Evolutionary conservation across 1,140 invertebrate species (phyloP).

Genomic region (Protaetia brevitarsis): DNA sequence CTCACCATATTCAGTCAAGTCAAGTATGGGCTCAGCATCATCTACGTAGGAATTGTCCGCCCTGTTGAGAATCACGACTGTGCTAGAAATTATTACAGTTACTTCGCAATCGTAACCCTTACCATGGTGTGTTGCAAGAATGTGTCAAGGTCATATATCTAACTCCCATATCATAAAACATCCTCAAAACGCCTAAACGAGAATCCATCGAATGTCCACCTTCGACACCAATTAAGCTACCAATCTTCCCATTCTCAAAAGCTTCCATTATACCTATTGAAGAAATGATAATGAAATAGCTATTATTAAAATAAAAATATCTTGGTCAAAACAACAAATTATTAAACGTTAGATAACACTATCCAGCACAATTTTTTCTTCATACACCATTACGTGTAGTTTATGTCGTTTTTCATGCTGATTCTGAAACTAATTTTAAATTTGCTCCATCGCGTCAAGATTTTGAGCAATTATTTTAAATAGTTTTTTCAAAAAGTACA

Average conservation of each 20-base stretch:
- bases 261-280: slow-evolving; percentile 56
- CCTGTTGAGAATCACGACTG: slow-evolving; percentile 38
- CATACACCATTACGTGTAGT: too few species aligned
- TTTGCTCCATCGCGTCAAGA: too few species aligned
- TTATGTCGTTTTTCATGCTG: too few species aligned
- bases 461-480: too few species aligned
- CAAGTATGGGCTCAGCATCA: slow-evolving; percentile 38
- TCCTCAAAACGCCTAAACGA: slow-evolving; percentile 61
- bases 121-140: slow-evolving; percentile 69
- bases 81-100: background rate
- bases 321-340: background rate
- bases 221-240: slow-evolving; percentile 67
- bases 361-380: too few species aligned
- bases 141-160: slow-evolving; percentile 71
- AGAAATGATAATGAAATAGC: slow-evolving; percentile 44
- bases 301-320: background rate
- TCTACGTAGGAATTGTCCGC: slow-evolving; percentile 47
- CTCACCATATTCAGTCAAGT: slow-evolving; percentile 52
- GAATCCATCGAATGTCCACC: slow-evolving; percentile 68
- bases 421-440: too few species aligned
- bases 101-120: slow-evolving; percentile 38
- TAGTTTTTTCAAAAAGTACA: too few species aligned
- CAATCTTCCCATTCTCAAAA: slow-evolving; percentile 59
- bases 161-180: slow-evolving; percentile 64
- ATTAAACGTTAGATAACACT: too few species aligned